These are phyloP conservation scores for Poeciliopsis infans DNA, from an alignment of 2,797 vertebrate genomes.

Conservation along the genomic window DNA sequence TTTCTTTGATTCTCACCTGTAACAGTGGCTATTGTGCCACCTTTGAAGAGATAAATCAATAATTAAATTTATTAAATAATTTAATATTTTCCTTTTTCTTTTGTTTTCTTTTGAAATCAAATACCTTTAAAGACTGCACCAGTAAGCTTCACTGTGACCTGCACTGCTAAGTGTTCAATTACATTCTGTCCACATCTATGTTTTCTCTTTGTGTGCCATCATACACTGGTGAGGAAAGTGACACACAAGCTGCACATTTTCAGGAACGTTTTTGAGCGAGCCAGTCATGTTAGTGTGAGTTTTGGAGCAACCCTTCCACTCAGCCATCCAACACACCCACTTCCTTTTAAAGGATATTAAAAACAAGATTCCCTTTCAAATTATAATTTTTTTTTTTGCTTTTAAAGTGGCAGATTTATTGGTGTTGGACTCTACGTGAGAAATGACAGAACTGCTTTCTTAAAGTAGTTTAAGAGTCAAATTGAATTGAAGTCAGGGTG, in stretches of 20 bases:
- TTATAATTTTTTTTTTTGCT: conserved; percentile 39
- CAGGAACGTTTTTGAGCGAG: conserved; percentile 39
- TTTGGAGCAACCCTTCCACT: conserved; percentile 55
- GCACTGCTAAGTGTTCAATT: conserved; percentile 14
- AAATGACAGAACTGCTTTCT: conserved; percentile 28
- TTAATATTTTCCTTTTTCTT: background rate
- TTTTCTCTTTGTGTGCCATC: background rate
- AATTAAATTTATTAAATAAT: background rate
- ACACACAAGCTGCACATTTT: conserved; percentile 32
- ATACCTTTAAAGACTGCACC: background rate
- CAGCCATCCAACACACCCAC: conserved; percentile 35
- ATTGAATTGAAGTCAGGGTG: conserved; percentile 36
- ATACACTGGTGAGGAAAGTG: conserved; percentile 13
- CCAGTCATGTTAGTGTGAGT: conserved; percentile 64
- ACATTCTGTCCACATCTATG: background rate
- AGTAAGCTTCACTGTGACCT: conserved; percentile 8
- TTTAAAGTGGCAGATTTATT: conserved; percentile 53
- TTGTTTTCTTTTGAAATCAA: background rate
- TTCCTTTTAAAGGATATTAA: conserved; percentile 68
- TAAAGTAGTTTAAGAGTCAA: conserved; percentile 29
- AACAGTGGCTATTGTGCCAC: too few relatives aligned
- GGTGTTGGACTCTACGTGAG: background rate
- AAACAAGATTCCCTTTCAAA: conserved; percentile 48
- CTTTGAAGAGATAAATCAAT: too few relatives aligned
- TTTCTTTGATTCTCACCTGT: too few relatives aligned